Conservation (phyloP, 1,140 invertebrate species). For the Orius insidiosus region DNA sequence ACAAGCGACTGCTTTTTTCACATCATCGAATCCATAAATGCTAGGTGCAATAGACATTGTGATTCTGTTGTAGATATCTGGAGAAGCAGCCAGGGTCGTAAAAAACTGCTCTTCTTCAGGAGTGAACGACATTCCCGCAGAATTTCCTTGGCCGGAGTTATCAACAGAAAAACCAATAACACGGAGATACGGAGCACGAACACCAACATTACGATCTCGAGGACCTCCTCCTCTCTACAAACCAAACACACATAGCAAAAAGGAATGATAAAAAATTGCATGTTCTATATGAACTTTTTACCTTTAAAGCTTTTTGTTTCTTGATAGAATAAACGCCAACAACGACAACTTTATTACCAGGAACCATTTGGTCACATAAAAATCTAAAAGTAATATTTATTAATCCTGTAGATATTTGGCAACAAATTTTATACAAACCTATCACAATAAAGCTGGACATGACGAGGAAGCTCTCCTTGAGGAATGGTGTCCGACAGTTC, state of each 20-base stretch:
- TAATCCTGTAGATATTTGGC: conserved; percentile 1
- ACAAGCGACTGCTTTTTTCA: conserved; percentile 95
- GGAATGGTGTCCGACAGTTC: conserved; percentile 93
- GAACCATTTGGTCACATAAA: conserved; percentile 87
- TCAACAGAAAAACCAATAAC: conserved; percentile 85
- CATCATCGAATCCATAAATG: conserved; percentile 86
- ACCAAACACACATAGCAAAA: conserved; percentile 22
- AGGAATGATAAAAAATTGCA: too few species aligned
- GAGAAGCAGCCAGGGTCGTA: conserved; percentile 58
- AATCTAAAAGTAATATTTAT: conserved; percentile 33
- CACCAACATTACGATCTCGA: conserved; percentile 39
- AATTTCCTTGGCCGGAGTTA: conserved; percentile 55
- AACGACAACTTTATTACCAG: conserved; percentile 86
- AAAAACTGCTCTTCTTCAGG: conserved; percentile 87
- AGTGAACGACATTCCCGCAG: conserved; percentile 36
- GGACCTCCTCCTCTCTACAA: too few species aligned
- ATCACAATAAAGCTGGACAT: conserved; percentile 89
- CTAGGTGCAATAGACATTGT: conserved; percentile 89
- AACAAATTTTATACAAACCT: conserved; percentile 29
- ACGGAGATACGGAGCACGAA: conserved; percentile 82
- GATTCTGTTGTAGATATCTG: conserved; percentile 80
- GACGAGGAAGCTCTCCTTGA: conserved; percentile 95
- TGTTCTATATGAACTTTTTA: too few species aligned
- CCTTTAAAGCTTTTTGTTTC: conserved; percentile 37
- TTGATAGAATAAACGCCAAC: conserved; percentile 96